Evolutionary conservation across 2,888 invertebrate genomes (phyloP), one percentile per base, ranked within the genome.

Genomic region (Amphipyra berbera): DNA sequence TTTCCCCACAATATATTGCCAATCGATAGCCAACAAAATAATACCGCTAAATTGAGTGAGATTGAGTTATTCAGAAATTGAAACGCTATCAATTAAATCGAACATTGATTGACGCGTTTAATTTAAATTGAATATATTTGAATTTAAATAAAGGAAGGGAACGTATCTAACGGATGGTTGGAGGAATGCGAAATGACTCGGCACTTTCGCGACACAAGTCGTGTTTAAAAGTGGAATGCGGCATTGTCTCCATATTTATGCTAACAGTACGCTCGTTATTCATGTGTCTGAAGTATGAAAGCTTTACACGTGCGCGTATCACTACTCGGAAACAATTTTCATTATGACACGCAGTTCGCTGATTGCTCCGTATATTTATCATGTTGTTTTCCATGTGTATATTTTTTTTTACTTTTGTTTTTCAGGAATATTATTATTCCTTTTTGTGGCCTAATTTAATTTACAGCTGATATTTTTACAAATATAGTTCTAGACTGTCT

Each of bases 231-330:
- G 64, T 64, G 64, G 54, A 85, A 82, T 79, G 79, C 80, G 76
- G 81, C 78, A 86, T 88, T 90, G 86, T 88, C 84, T 82, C 79
- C 79, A 78, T 85, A 83, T 85, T 86, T 84, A 87, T 86, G 82
- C 74, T 78, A 79, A 81, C 77, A 78, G 82, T 50, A 57, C 12
- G 66, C 45, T 70, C 68, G 64, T 78, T 73, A 78, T 73, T 76
- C 57, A 78, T 68, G 45, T 52, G 68, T 67, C 64, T 67, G 68
- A 75, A 73, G 68, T 73, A 65, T 68, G 66, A 78, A 61, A 78
- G 78, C 76, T 76, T 75, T 68, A 59, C 49, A 53, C 58, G 54
- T 62, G 52, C 56, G 57, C 57, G 53, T 67, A 61, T 65, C 63
- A 66, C 61, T 55, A 65, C 64, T 60, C 61, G 60, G 74, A 67